Evolutionary conservation across 2,888 invertebrate species (phyloP).

Genomic region (Oscheius sp.): DNA sequence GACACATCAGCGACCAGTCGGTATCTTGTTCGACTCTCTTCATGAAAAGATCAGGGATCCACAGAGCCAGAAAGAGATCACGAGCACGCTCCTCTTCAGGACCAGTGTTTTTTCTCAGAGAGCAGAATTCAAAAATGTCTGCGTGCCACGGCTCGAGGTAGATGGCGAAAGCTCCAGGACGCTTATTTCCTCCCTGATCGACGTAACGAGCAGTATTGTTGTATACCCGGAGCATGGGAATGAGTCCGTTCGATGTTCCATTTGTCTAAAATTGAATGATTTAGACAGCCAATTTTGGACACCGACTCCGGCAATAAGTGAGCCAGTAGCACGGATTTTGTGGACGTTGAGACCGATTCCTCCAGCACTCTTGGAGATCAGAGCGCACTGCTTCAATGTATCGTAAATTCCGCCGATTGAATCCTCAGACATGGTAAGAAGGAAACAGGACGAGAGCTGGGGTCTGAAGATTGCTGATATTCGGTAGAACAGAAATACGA

Average conservation of each 20-base stretch:
- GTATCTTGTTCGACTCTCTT: conserved; percentile 79
- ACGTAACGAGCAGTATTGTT: conserved; percentile 96
- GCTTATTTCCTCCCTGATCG: conserved; percentile 96
- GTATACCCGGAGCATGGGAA: conserved; percentile 93
- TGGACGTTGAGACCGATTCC: conserved; percentile 97
- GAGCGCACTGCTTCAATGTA: conserved; percentile 80
- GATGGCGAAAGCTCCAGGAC: conserved; percentile 96
- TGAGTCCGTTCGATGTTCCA: conserved; percentile 92
- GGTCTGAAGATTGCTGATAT: conserved; percentile 77
- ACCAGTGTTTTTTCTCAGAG: conserved; percentile 92
- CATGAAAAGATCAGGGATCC: conserved; percentile 98
- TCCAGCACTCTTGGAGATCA: conserved; percentile 95
- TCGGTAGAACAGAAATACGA: neutral
- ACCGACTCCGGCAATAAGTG: conserved; percentile 85
- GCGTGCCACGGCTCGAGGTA: conserved; percentile 99
- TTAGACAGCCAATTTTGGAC: neutral
- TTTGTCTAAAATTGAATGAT: conserved; percentile 79
- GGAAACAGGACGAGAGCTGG: conserved; percentile 93
- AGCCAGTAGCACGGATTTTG: conserved; percentile 90
- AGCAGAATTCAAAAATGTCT: conserved; percentile 93
- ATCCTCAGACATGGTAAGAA: conserved; percentile 92
- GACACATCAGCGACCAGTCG: conserved; percentile 96
- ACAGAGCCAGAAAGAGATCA: conserved; percentile 94
- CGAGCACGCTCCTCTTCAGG: conserved; percentile 89
- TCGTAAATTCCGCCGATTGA: conserved; percentile 76